Percentiles rank a stretch among this genome's conserved stretches.
These are phyloP conservation scores for Cheilosia impressa DNA, from an alignment of 2,888 invertebrate species.

Conservation along the genomic window DNA sequence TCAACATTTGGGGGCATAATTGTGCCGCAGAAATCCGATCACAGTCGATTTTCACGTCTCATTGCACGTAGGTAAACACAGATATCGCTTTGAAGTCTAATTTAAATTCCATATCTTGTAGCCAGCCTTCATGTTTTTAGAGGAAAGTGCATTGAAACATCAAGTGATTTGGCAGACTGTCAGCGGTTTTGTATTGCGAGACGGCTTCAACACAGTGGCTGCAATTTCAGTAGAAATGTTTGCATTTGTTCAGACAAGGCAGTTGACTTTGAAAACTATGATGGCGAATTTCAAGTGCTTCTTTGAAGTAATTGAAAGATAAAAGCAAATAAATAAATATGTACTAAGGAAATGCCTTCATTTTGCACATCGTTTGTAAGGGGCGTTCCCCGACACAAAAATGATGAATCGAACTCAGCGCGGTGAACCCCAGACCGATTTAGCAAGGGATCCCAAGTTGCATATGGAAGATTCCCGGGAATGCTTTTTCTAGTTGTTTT, in stretches of 20 bases:
- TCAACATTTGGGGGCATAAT: neutral
- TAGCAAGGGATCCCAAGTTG: too few species aligned
- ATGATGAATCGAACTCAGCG: too few species aligned
- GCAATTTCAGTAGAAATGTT: slow-evolving; percentile 20
- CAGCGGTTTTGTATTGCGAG: slow-evolving; percentile 33
- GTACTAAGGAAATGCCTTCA: neutral
- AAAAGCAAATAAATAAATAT: neutral
- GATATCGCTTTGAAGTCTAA: neutral
- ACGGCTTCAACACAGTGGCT: slow-evolving; percentile 27
- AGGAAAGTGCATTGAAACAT: neutral
- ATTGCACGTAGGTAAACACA: slow-evolving; percentile 22
- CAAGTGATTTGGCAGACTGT: slow-evolving; percentile 29
- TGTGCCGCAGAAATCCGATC: neutral
- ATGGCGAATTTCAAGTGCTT: slow-evolving; percentile 10
- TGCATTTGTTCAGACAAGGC: slow-evolving; percentile 51
- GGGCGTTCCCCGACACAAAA: neutral
- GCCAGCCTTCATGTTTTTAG: slow-evolving; percentile 38
- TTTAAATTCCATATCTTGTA: slow-evolving; percentile 3
- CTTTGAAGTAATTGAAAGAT: neutral
- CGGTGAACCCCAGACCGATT: too few species aligned
- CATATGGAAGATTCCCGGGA: too few species aligned
- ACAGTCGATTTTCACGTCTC: slow-evolving; percentile 26
- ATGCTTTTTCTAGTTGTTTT: too few species aligned
- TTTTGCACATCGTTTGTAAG: neutral
- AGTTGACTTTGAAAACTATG: slow-evolving; percentile 44